A percentile compares a stretch with the other conserved stretches of the same genome.
These are phyloP conservation scores for Holacanthus passer DNA, from an alignment of 2,113 vertebrate species.

Conservation along the genomic window DNA sequence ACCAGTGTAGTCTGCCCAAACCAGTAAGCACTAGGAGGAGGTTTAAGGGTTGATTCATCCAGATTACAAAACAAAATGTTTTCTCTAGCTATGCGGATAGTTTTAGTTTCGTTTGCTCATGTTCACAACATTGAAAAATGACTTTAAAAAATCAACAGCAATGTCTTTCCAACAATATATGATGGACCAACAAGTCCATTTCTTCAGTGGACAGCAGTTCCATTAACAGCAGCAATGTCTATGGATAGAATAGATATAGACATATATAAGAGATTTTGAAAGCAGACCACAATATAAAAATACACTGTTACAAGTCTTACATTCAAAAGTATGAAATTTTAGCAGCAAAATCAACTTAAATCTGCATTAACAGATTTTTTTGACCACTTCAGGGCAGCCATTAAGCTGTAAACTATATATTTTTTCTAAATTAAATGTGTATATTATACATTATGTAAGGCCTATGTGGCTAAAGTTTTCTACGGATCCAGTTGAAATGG, in stretches of 20 bases:
- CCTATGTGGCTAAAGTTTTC: neutral
- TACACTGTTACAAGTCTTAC: neutral
- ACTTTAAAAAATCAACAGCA: no score
- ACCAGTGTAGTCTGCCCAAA: slow-evolving; percentile 97
- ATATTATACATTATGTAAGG: neutral
- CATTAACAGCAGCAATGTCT: neutral
- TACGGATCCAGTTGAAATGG: neutral
- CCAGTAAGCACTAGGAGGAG: slow-evolving; percentile 86
- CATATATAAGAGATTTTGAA: no score
- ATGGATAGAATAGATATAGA: neutral
- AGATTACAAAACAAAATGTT: neutral
- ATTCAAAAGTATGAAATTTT: neutral
- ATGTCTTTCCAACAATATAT: no score
- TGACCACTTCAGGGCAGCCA: neutral
- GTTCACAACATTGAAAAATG: neutral
- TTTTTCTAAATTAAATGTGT: no score
- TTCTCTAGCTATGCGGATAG: neutral
- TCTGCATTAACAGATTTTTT: neutral
- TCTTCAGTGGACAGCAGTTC: no score
- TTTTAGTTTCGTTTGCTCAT: neutral
- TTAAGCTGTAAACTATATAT: neutral
- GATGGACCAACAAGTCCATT: no score
- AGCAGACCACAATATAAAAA: no score
- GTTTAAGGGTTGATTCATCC: no score
- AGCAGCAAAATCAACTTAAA: neutral